These are phyloP conservation scores for Marmota flaviventris DNA, from an alignment of 2,113 vertebrate genomes.

Conservation along the genomic window DNA sequence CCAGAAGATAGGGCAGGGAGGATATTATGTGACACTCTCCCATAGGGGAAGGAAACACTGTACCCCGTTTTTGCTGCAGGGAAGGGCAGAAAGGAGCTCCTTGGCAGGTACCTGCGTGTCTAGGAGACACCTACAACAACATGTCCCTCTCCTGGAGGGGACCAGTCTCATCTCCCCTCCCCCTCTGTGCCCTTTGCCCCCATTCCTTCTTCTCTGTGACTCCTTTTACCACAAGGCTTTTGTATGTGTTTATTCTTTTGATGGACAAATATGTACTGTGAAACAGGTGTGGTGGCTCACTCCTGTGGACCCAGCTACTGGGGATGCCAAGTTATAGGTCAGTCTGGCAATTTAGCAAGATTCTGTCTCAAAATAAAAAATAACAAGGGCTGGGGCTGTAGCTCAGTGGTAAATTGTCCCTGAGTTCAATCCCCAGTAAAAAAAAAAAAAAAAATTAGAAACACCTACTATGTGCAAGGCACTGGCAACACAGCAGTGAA, in stretches of 20 bases:
- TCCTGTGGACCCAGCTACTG: too few relatives aligned
- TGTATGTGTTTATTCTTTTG: constrained; percentile 4
- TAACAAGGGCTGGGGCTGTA: too few relatives aligned
- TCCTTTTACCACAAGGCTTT: not conserved
- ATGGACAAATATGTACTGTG: not conserved
- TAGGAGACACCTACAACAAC: not conserved
- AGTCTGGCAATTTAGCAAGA: too few relatives aligned
- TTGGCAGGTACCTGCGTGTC: accelerated
- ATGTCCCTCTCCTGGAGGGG: not conserved
- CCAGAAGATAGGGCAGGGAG: not conserved
- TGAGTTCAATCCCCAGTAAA: too few relatives aligned
- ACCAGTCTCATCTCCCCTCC: not conserved
- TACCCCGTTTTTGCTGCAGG: not conserved
- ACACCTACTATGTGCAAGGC: not conserved
- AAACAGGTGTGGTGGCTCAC: too few relatives aligned
- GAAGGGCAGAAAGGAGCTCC: not conserved
- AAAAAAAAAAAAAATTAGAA: too few relatives aligned
- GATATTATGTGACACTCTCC: not conserved
- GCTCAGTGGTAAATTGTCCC: too few relatives aligned
- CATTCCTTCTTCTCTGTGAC: not conserved
- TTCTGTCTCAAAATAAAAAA: too few relatives aligned
- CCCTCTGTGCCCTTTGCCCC: not conserved
- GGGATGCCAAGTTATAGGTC: too few relatives aligned
- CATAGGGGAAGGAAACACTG: not conserved
- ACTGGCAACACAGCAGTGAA: not conserved